Evolutionary conservation across 2,888 invertebrate species (phyloP).

Genomic region (Pterostichus niger): DNA sequence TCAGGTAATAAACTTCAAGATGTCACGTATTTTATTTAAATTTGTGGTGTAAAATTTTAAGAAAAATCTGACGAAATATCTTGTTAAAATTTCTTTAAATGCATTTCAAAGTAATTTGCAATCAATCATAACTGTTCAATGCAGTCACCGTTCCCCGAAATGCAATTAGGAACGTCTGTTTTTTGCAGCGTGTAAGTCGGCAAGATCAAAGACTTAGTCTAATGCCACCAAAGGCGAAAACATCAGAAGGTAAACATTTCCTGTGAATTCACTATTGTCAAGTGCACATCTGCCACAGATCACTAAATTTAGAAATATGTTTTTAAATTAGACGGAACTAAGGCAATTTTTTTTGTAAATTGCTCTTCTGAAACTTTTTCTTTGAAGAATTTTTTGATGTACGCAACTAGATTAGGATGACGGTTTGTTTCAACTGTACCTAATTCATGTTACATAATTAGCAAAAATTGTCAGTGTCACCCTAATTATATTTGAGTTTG

Average conservation of each 20-base stretch:
- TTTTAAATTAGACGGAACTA: not conserved
- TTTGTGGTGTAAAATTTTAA: conserved; percentile 4
- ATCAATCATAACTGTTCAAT: conserved; percentile 26
- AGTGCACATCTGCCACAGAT: not conserved
- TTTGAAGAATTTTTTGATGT: conserved; percentile 1
- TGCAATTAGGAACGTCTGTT: conserved; percentile 6
- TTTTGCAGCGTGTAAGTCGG: not conserved
- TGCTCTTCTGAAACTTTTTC: not conserved
- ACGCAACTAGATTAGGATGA: not conserved
- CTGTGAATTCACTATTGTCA: conserved; percentile 14
- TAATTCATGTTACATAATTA: conserved; percentile 3
- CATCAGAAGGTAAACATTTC: conserved; percentile 6
- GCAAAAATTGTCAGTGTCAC: not conserved
- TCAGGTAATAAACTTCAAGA: not conserved
- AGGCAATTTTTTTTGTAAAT: not conserved
- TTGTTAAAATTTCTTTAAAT: conserved; percentile 13
- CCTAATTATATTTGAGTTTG: not conserved
- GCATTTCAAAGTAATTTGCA: conserved; percentile 11
- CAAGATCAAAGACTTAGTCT: conserved; percentile 15
- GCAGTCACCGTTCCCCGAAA: conserved; percentile 34
- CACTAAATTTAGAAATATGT: not conserved
- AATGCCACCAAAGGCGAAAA: conserved; percentile 9
- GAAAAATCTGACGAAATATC: conserved; percentile 2
- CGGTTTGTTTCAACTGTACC: not conserved
- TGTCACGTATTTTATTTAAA: conserved; percentile 3